Evolutionary conservation across 2,797 vertebrate genomes (phyloP).

Genomic region (Ptychadena robeensis): DNA sequence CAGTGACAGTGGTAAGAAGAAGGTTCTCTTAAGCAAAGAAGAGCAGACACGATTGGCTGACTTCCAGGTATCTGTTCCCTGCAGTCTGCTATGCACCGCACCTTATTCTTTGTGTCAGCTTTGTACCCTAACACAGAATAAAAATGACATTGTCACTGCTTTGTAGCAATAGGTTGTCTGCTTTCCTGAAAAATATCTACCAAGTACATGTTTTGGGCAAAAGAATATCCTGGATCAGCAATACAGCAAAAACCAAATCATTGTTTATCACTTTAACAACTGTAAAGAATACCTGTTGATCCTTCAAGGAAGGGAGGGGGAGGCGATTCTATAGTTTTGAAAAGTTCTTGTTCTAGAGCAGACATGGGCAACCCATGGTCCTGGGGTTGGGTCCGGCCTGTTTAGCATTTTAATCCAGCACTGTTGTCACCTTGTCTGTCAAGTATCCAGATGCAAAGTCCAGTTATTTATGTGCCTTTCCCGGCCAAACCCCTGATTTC

Average conservation of each 20-base stretch:
- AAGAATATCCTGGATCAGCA: background rate
- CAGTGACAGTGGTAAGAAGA: conserved; percentile 9
- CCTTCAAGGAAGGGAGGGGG: too few relatives aligned
- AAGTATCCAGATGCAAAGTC: too few relatives aligned
- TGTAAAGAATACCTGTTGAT: too few relatives aligned
- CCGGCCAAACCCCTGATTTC: too few relatives aligned
- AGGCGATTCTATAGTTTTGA: too few relatives aligned
- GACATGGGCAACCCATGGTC: too few relatives aligned
- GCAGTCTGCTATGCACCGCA: conserved; percentile 12
- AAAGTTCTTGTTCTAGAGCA: too few relatives aligned
- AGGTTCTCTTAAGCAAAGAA: background rate
- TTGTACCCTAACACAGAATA: conserved; percentile 14
- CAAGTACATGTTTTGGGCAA: background rate
- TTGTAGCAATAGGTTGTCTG: background rate
- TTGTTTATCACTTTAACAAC: too few relatives aligned
- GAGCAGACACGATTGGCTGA: conserved; percentile 20
- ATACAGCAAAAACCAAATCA: background rate
- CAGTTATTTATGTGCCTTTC: too few relatives aligned
- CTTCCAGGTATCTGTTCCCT: conserved; percentile 22
- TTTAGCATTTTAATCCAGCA: too few relatives aligned
- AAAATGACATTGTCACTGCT: background rate
- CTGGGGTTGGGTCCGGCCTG: too few relatives aligned
- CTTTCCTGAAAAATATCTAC: background rate
- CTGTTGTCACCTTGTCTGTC: too few relatives aligned
- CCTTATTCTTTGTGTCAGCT: background rate